Conservation (phyloP, 1,140 invertebrate genomes). For the Coenobita brevimanus region DNA sequence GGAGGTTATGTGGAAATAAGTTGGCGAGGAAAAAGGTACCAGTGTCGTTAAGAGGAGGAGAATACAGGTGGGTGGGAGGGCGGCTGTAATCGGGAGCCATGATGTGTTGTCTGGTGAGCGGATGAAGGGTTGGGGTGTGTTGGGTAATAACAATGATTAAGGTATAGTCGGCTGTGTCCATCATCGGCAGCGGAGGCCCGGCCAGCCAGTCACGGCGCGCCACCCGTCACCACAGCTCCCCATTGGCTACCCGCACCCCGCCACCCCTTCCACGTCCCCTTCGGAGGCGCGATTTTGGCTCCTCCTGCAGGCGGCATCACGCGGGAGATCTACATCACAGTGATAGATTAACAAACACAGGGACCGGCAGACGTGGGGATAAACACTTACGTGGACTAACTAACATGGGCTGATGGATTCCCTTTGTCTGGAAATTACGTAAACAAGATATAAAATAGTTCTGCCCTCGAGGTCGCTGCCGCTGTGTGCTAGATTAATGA, state of each 20-base stretch:
- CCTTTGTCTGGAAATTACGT: background rate
- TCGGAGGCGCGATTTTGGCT: slow-evolving; percentile 34
- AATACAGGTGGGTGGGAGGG: no score
- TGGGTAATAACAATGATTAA: slow-evolving; percentile 61
- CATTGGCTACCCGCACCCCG: slow-evolving; percentile 9
- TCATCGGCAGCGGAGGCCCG: background rate
- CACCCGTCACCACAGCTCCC: background rate
- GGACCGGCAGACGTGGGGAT: background rate
- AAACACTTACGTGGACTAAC: background rate
- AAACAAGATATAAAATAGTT: no score
- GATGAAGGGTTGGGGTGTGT: slow-evolving; percentile 30
- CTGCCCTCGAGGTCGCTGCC: no score
- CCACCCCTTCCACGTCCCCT: background rate
- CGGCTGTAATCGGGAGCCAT: slow-evolving; percentile 18
- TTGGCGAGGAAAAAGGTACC: no score
- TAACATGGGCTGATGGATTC: background rate
- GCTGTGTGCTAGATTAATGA: no score
- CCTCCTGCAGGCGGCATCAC: background rate
- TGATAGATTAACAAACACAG: background rate
- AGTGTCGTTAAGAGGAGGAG: no score
- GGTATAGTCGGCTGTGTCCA: slow-evolving; percentile 39
- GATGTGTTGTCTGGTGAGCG: slow-evolving; percentile 43
- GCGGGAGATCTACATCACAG: background rate
- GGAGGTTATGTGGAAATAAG: no score
- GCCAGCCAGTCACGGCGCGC: slow-evolving; percentile 45